Percentiles rank a stretch among this genome's conserved stretches.
Conservation (phyloP, 53 echinoderm and acorn worm species). For the Echinarachnius parma region DNA sequence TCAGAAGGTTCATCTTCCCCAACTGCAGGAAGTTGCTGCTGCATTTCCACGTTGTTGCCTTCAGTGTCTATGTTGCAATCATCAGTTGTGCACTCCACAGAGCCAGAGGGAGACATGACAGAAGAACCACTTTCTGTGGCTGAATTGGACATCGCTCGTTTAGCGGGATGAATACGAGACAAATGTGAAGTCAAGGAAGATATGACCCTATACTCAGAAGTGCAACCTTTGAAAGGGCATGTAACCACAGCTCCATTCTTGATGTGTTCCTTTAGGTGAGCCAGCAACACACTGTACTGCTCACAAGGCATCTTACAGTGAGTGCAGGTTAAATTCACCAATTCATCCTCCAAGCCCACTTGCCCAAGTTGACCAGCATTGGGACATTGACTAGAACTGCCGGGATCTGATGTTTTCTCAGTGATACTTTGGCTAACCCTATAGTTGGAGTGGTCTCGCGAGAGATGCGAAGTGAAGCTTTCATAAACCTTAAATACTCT, state of each 20-base stretch:
- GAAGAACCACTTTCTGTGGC: not conserved
- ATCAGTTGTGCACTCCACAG: not conserved
- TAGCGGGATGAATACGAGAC: not conserved
- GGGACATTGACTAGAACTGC: no score
- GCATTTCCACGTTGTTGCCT: slow-evolving; percentile 1
- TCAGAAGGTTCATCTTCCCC: slow-evolving; percentile 18
- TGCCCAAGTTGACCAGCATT: no score
- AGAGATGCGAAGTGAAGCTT: not conserved
- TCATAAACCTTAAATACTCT: not conserved
- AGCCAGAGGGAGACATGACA: no score
- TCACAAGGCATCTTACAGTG: not conserved
- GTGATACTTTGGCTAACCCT: no score
- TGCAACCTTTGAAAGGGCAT: not conserved
- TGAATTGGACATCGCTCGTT: not conserved
- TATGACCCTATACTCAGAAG: not conserved
- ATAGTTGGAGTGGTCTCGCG: not conserved
- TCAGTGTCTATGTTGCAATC: not conserved
- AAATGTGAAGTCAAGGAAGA: slow-evolving; percentile 22
- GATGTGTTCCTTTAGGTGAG: slow-evolving; percentile 5
- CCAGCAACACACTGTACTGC: not conserved
- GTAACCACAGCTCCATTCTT: not conserved
- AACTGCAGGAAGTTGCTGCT: slow-evolving; percentile 11
- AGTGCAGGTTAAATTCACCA: no score
- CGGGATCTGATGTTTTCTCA: no score
- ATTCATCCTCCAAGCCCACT: no score